A percentile compares a stretch with the other conserved stretches of the same genome.
These are phyloP conservation scores for Drosophila parvula DNA, from an alignment of 1,140 invertebrate genomes.

Conservation along the genomic window DNA sequence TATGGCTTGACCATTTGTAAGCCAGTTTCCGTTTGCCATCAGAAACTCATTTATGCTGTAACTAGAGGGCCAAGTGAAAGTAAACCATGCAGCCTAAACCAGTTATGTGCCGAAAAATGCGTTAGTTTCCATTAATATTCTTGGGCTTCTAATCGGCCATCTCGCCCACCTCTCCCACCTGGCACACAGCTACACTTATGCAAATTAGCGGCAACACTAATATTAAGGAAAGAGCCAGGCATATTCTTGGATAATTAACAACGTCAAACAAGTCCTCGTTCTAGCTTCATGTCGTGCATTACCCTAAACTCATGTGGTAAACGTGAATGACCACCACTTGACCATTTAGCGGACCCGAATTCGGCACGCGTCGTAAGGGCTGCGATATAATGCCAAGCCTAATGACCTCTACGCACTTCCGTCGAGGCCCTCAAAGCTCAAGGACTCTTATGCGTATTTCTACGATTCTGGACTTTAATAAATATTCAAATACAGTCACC, in stretches of 20 bases:
- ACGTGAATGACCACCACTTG: slow-evolving; percentile 52
- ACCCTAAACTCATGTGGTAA: slow-evolving; percentile 49
- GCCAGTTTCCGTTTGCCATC: slow-evolving; percentile 34
- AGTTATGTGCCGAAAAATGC: slow-evolving; percentile 3
- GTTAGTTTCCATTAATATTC: slow-evolving; percentile 35
- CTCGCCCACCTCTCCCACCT: slow-evolving; percentile 15
- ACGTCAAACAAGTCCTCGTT: slow-evolving; percentile 2
- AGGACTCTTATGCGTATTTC: slow-evolving; percentile 65
- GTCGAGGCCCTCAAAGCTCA: slow-evolving; percentile 30
- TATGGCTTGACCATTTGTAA: slow-evolving; percentile 24
- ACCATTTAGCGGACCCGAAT: slow-evolving; percentile 41
- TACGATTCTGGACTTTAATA: slow-evolving; percentile 38
- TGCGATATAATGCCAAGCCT: slow-evolving; percentile 55
- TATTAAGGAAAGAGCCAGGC: slow-evolving; percentile 10
- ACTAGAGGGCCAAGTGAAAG: not conserved
- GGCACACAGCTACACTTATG: slow-evolving; percentile 53
- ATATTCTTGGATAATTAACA: slow-evolving; percentile 58
- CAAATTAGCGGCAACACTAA: slow-evolving; percentile 41
- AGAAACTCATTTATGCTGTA: slow-evolving; percentile 27
- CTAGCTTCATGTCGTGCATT: slow-evolving; percentile 34
- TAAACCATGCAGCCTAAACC: not conserved
- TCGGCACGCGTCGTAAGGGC: slow-evolving; percentile 44
- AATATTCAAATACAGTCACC: slow-evolving; percentile 64
- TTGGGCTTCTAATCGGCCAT: not conserved
- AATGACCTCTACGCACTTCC: slow-evolving; percentile 78